Percentiles rank a stretch among this genome's conserved stretches.
phyloP scores from a whole-genome alignment of 2,888 invertebrate genomes.

The Mechanitis mazaeus region DNA sequence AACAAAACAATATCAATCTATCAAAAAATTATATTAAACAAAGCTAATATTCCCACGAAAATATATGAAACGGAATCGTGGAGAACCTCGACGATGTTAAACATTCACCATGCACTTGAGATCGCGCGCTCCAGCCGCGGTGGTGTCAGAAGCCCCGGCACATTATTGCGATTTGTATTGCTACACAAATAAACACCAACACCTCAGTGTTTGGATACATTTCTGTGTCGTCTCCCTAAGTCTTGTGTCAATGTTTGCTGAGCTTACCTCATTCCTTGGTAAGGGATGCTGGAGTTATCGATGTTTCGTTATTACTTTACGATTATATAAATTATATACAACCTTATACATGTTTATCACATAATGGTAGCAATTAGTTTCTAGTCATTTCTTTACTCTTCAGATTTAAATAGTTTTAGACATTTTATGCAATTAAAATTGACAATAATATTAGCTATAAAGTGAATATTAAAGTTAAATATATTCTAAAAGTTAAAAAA shows the following conservation, averaged over 20 bases:
- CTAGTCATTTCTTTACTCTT: too few species aligned
- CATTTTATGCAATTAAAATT: too few species aligned
- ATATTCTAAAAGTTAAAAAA: too few species aligned
- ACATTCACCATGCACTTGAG: slow-evolving; percentile 13
- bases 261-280: slow-evolving; percentile 57
- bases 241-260: slow-evolving; percentile 63
- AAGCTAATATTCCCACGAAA: not conserved
- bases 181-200: slow-evolving; percentile 62
- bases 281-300: slow-evolving; percentile 27
- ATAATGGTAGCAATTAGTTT: too few species aligned
- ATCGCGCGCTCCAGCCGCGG: slow-evolving; percentile 7
- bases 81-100: slow-evolving; percentile 9
- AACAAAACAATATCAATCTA: not conserved
- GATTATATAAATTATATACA: too few species aligned
- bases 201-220: slow-evolving; percentile 64
- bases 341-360: too few species aligned
- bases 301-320: not conserved
- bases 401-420: too few species aligned
- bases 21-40: not conserved
- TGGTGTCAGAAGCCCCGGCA: slow-evolving; percentile 24
- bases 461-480: too few species aligned
- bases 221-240: slow-evolving; percentile 63
- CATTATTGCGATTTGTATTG: slow-evolving; percentile 58
- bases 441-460: too few species aligned
- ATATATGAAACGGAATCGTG: not conserved